Percentiles rank a stretch among this genome's conserved stretches.
Evolutionary conservation across 2,888 invertebrate genomes (phyloP).

Genomic region (Scrobipalpa costella): DNA sequence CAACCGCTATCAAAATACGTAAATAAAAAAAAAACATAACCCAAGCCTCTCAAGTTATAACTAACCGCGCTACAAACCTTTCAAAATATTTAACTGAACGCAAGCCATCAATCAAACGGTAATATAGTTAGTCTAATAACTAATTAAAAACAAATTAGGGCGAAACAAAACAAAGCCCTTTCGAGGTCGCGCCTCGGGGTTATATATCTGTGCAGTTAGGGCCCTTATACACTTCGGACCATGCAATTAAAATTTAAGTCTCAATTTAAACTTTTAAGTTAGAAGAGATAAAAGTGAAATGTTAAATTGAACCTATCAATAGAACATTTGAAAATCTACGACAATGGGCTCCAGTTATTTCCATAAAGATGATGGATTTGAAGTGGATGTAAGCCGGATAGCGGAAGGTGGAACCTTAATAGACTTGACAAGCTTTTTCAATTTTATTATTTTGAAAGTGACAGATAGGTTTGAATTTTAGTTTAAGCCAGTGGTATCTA

Average conservation of each 20-base stretch:
- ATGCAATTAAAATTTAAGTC: neutral
- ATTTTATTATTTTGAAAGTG: no score
- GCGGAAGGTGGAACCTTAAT: neutral
- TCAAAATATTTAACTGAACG: constrained; percentile 27
- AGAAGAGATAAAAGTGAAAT: no score
- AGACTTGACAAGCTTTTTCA: no score
- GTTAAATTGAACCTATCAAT: neutral
- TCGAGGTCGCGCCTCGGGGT: constrained; percentile 39
- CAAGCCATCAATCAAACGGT: constrained; percentile 56
- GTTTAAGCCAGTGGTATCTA: no score
- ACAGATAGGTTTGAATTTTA: no score
- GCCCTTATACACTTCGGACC: neutral
- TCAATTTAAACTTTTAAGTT: neutral
- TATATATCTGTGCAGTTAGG: constrained; percentile 15
- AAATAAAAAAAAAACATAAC: neutral
- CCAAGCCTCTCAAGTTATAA: neutral
- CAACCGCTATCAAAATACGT: no score
- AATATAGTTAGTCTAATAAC: constrained; percentile 27
- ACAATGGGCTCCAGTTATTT: no score
- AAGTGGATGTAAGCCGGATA: constrained; percentile 3
- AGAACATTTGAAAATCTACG: no score
- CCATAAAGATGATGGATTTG: neutral
- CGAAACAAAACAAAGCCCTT: constrained; percentile 44
- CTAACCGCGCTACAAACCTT: constrained; percentile 8
- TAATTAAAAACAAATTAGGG: constrained; percentile 32